Conservation (phyloP, 2,888 invertebrate species). For the Horisme vitalbata region DNA sequence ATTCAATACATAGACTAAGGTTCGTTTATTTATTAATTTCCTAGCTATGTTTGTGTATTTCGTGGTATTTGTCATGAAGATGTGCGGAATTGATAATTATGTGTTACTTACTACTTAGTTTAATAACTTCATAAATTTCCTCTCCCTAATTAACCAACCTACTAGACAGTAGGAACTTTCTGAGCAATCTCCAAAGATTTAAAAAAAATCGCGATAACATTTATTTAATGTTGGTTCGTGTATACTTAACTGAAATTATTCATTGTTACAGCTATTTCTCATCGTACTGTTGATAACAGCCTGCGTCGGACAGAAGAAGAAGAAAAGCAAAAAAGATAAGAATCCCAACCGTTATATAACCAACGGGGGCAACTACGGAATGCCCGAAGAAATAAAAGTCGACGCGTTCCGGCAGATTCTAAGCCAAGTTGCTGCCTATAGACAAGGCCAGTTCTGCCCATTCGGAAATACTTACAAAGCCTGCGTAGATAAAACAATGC, state of each 20-base stretch:
- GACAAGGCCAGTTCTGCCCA: conserved; percentile 39
- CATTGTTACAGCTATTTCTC: conserved; percentile 15
- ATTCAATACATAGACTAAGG: conserved; percentile 1
- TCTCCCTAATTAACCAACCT: no score
- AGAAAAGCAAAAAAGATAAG: neutral
- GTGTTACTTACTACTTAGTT: no score
- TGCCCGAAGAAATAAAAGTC: conserved; percentile 31
- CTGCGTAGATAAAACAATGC: conserved; percentile 5
- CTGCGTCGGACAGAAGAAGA: conserved; percentile 2
- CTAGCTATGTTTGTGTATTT: no score
- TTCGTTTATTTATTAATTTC: neutral
- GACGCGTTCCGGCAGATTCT: conserved; percentile 33
- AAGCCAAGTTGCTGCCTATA: conserved; percentile 25
- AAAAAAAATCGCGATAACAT: no score
- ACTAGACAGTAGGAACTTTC: no score
- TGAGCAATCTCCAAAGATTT: no score
- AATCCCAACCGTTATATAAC: conserved; percentile 25
- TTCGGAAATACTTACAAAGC: conserved; percentile 17
- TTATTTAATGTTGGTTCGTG: no score
- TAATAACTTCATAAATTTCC: no score
- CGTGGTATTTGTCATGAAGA: neutral
- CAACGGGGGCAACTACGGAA: conserved; percentile 39
- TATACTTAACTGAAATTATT: neutral
- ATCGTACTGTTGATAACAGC: conserved; percentile 6
- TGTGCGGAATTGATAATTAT: no score